Conservation (phyloP, 2,888 invertebrate genomes). For the Ethmia dodecea region DNA sequence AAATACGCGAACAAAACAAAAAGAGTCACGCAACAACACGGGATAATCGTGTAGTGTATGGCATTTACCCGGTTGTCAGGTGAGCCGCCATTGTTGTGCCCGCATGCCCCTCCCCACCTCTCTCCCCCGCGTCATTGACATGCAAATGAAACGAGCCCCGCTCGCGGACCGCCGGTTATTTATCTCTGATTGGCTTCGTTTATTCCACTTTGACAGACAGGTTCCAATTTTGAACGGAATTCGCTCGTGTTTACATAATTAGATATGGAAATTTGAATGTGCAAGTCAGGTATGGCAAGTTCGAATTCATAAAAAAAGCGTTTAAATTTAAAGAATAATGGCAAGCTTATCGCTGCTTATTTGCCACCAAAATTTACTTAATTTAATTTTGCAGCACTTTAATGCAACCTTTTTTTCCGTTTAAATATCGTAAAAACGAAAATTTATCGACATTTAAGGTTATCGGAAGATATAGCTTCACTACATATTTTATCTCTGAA, state of each 20-base stretch:
- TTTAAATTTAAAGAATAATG: too few species aligned
- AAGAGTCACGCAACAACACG: constrained; percentile 8
- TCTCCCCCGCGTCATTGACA: constrained; percentile 51
- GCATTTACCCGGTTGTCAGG: constrained; percentile 40
- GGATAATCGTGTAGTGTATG: constrained; percentile 18
- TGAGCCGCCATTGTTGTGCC: constrained; percentile 49
- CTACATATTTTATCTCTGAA: constrained; percentile 7
- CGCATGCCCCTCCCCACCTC: constrained; percentile 17
- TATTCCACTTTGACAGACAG: constrained; percentile 69
- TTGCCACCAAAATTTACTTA: too few species aligned
- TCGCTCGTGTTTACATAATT: constrained; percentile 51
- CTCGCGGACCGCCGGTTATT: constrained; percentile 66
- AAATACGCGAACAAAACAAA: constrained; percentile 3
- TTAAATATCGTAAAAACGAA: too few species aligned
- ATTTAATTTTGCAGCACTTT: too few species aligned
- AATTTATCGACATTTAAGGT: too few species aligned
- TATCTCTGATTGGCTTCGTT: constrained; percentile 74
- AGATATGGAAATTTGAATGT: constrained; percentile 40
- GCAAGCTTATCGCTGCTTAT: too few species aligned
- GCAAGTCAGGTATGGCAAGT: constrained; percentile 6
- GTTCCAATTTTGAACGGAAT: constrained; percentile 59
- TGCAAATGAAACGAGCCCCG: constrained; percentile 68
- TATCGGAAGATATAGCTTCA: constrained; percentile 2
- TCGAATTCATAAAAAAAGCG: too few species aligned
- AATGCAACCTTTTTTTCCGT: too few species aligned